phyloP scores from a whole-genome alignment of 2,888 invertebrate genomes.

The Mythimna impura region DNA sequence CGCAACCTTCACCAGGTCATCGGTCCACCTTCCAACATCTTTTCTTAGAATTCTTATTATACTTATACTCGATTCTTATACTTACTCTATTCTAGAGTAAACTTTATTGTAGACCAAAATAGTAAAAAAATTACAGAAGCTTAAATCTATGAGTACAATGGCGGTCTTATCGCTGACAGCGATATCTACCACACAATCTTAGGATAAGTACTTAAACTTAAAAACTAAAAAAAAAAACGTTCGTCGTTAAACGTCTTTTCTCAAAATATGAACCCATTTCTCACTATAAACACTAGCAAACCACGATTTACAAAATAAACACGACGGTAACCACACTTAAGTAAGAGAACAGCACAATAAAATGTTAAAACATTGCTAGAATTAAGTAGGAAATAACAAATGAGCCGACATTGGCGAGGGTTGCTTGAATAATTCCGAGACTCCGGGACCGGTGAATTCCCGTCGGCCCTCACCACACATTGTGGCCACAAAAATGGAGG shows the following conservation, averaged over 20 bases:
- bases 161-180: too few relatives aligned
- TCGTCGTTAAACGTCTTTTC: neutral
- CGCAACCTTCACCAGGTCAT: too few relatives aligned
- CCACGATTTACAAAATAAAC: conserved; percentile 33
- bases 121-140: too few relatives aligned
- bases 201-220: too few relatives aligned
- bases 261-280: neutral
- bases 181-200: too few relatives aligned
- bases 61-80: too few relatives aligned
- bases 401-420: conserved; percentile 51
- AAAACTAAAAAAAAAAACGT: too few relatives aligned
- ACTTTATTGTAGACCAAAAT: too few relatives aligned
- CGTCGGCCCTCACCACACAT: neutral
- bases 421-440: conserved; percentile 60
- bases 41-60: too few relatives aligned
- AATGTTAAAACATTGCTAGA: conserved; percentile 45
- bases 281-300: conserved; percentile 8
- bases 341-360: conserved; percentile 19
- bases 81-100: too few relatives aligned
- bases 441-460: conserved; percentile 5
- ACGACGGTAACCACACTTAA: conserved; percentile 12
- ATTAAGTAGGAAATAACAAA: conserved; percentile 61
- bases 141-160: too few relatives aligned
- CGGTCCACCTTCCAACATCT: too few relatives aligned
- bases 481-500: neutral